These are phyloP conservation scores for Chrysoperla carnea DNA, from an alignment of 1,140 invertebrate species.

Conservation along the genomic window DNA sequence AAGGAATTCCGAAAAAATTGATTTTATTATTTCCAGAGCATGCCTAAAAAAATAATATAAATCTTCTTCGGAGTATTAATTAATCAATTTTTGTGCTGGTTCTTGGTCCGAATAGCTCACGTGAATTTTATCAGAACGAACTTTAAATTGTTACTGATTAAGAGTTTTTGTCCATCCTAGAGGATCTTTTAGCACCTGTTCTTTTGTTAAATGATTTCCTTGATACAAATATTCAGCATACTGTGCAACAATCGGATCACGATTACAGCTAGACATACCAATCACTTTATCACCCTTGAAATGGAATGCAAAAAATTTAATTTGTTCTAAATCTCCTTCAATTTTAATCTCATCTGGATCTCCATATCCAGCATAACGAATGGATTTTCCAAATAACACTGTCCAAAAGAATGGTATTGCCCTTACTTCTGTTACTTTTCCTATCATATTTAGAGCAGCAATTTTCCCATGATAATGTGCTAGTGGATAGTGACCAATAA, in stretches of 20 bases:
- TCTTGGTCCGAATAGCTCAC: too few relatives aligned
- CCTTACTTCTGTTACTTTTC: slow-evolving; percentile 33
- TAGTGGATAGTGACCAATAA: slow-evolving; percentile 81
- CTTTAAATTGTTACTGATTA: neutral
- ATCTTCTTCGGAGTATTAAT: too few relatives aligned
- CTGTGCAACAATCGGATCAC: slow-evolving; percentile 71
- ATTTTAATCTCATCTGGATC: slow-evolving; percentile 50
- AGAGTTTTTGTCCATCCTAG: slow-evolving; percentile 33
- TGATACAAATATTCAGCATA: slow-evolving; percentile 60
- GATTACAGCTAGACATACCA: slow-evolving; percentile 58
- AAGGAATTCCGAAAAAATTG: too few relatives aligned
- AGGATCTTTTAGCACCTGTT: slow-evolving; percentile 37
- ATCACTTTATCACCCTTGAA: slow-evolving; percentile 57
- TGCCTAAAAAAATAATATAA: too few relatives aligned
- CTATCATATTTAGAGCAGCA: slow-evolving; percentile 67
- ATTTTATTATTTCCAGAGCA: too few relatives aligned
- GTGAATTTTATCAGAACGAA: too few relatives aligned
- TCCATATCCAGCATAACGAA: slow-evolving; percentile 77
- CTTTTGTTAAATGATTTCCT: slow-evolving; percentile 40
- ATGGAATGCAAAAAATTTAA: slow-evolving; percentile 75
- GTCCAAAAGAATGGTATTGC: slow-evolving; percentile 90
- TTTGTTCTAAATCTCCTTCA: slow-evolving; percentile 53
- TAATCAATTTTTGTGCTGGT: too few relatives aligned
- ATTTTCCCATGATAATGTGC: slow-evolving; percentile 76
- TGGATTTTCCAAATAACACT: slow-evolving; percentile 67